Base-by-base conservation (phyloP, 2,113 vertebrate genomes). In the Proterorhinus semilunaris region DNA sequence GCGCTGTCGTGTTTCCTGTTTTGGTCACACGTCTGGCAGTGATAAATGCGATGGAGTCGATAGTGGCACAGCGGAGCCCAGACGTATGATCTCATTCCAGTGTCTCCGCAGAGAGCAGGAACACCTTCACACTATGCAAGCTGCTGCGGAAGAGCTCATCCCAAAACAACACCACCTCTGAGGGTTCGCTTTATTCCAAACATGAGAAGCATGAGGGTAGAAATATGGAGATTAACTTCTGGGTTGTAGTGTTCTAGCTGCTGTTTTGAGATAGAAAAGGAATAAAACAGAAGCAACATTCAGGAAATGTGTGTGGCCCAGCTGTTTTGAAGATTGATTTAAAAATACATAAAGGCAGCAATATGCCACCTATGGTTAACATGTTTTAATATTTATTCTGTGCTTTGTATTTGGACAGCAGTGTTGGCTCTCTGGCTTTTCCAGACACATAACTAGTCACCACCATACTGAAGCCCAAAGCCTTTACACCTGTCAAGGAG, bases 1-100 rank as follows among this genome's bases (percentile, higher is more conserved):
- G 64, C 59, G 7, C 68, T 74, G 63, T 82, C 7, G n/a, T 80
- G 62, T 82, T 86, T 90, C 87, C 89, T 91, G 85, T 91, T 91
- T 89, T 86, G 74, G 58, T 66, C 64, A 58, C 53, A 73, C 15
- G 55, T 62, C 49, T 65, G 69, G 50, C 66, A 61, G 49, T 45
- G 62, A 74, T 61, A 57, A 66, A 70, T 62, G 51, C 47, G 59
- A 65, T 64, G 65, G 13, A 9, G 47, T 46, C 49, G 67, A 73
- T 58, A 69, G 50, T 6, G 65, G 42, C 7, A 43, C 68, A 42
- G 54, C 16, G 7, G 0, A 58, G 61, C n/a, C 11, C 5, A 54
- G 53, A 62, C 52, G 46, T 62, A 10, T 50, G 47, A 46, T 70
- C 48, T 52, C n/a, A 75, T 68, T 47, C 72, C 45, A 54, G 15